phyloP scores from a whole-genome alignment of 2,113 vertebrate genomes.

The Leptobrachium leishanense region DNA sequence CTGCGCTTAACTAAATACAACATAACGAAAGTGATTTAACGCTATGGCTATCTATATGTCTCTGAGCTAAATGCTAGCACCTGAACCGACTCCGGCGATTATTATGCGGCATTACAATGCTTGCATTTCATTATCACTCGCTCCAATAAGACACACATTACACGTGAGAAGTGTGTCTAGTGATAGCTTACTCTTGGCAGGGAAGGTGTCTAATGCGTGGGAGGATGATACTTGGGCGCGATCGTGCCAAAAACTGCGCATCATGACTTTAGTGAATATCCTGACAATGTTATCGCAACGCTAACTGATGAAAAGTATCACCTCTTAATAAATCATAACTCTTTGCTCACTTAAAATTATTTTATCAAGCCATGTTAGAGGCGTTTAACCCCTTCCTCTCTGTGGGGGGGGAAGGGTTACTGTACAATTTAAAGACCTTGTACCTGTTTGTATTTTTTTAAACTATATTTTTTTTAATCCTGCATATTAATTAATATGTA shows the following conservation, averaged over 20 bases:
- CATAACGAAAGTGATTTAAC: neutral
- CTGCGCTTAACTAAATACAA: neutral
- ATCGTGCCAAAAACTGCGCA: neutral
- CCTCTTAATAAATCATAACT: too few species aligned
- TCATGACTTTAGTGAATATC: neutral
- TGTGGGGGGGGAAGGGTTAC: too few species aligned
- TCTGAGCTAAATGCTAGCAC: neutral
- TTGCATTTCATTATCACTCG: neutral
- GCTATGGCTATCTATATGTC: neutral
- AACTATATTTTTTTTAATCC: too few species aligned
- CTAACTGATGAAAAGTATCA: neutral
- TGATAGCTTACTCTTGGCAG: neutral
- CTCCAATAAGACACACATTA: neutral
- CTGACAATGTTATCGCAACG: neutral
- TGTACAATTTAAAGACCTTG: too few species aligned
- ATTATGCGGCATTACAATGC: neutral
- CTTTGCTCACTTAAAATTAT: too few species aligned
- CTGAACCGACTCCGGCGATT: neutral
- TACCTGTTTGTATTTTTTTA: too few species aligned
- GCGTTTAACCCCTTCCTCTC: too few species aligned
- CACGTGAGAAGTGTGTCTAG: neutral
- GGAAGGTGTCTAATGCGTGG: neutral
- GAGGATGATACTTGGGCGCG: neutral
- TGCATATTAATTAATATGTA: too few species aligned
- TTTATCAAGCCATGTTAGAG: too few species aligned